phyloP scores from a whole-genome alignment of 2,113 vertebrate genomes.

The Craseonycteris thonglongyai region DNA sequence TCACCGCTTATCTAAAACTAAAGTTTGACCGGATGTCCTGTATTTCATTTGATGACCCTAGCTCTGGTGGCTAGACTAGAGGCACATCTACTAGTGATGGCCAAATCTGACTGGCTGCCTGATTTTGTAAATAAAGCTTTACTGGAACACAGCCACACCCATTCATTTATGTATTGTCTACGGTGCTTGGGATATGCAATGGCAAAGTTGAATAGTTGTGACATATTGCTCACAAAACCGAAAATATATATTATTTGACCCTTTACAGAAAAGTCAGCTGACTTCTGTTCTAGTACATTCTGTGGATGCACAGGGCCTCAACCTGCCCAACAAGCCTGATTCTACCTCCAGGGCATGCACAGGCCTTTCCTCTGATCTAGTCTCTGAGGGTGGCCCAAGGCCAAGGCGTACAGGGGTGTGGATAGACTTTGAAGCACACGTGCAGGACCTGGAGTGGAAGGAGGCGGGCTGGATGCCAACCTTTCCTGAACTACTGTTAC shows the following conservation, averaged over 20 bases:
- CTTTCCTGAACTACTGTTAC: not conserved
- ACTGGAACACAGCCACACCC: not conserved
- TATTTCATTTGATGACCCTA: not conserved
- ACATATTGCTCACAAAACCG: not conserved
- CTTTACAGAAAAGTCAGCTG: not conserved
- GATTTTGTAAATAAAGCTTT: not conserved
- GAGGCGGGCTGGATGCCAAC: not conserved
- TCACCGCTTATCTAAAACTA: not conserved
- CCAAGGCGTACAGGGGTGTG: not conserved
- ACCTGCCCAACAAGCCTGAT: not conserved
- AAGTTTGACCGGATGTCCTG: not conserved
- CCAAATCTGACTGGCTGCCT: not conserved
- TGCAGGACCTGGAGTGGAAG: too few species aligned
- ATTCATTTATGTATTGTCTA: not conserved
- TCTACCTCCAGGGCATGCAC: not conserved
- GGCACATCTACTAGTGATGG: not conserved
- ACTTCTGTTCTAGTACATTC: not conserved
- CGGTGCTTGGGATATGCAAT: not conserved
- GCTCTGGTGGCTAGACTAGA: not conserved
- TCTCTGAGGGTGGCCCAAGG: not conserved
- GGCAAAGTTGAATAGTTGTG: not conserved
- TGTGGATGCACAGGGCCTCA: not conserved
- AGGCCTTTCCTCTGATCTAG: not conserved
- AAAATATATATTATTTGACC: not conserved
- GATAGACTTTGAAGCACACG: not conserved